Evolutionary conservation across 2,797 vertebrate genomes (phyloP), one percentile per base, ranked within the genome.

Genomic region (Macroramphosus scolopax): DNA sequence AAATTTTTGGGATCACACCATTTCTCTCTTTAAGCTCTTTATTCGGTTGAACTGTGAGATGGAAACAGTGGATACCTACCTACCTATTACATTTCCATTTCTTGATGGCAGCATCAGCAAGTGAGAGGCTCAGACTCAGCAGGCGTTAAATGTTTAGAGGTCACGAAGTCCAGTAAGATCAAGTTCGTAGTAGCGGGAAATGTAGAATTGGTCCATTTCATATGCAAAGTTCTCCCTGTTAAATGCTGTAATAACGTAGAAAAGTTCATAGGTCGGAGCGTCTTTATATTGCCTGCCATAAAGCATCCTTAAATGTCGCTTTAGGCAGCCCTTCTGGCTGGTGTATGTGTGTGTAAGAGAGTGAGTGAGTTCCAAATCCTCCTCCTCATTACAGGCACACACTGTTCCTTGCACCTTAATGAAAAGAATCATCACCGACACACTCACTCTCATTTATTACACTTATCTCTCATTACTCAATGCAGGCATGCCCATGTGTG

Each of bases 381-480:
- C 70, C 74, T 46, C 63, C 76, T 77, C 70, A 66, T 80, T 56
- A 64, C 44, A 74, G 56, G 56, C 75, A 74, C 80, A 76, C 65
- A 56, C 68, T 75, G 70, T 79, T 75, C 75, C 46, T 51, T 61
- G 65, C 68, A 73, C 72, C 59, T 82, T 82, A 82, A 84, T 87
- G 77, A 84, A 78, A 58, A 72, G 51, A 73, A 72, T 72, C 57
- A 75, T 67, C 63, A 52, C 56, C 46, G 53, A 78, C 55, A 72
- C 78, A 82, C 77, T 82, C 70, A 63, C 67, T 75, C 75, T 66
- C 50, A 79, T 84, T 81, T 84, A 80, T 78, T 74, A 68, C 17
- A 53, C 59, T 55, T 35, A 58, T 66, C 74, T 70, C 69, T 81
- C 75, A 77, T 80, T 72, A 75, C 67, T 65, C 25, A 16, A 15